Base-by-base conservation (phyloP, 2,113 vertebrate species). In the Amphilophus citrinellus region DNA sequence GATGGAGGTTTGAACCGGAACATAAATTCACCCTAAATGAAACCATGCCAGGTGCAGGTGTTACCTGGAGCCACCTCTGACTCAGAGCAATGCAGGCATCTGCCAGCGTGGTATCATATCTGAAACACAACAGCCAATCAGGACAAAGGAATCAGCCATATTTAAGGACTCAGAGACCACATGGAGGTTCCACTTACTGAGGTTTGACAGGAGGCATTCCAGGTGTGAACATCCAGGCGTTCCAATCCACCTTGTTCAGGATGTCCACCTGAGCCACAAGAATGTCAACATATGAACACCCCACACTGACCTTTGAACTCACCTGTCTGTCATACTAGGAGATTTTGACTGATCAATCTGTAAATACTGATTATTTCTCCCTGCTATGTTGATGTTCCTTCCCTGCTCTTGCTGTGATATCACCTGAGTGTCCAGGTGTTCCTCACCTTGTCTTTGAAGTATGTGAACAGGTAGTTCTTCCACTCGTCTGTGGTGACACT, bases 211-310 rank as follows among this genome's bases (percentile, higher is more conserved):
- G 97, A 66, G 98, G 97, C 97, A 99, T 97, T 68, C 98, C 98
- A 42, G 98, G 98, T 22, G 97, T 96, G 85, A 97, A 93, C 91
- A 99, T 97, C 98, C 98, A 99, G 0, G 94, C 92, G 14, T 97
- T 96, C 98, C 98, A 99, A 88, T 99, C 98, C 76, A 99, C 98
- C 92, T 97, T 96, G 91, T 98, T 95, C 88, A 99, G 96, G 92
- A 98, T 5, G 44, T 98, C 97, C 79, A 95, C 96, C 98, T 99
- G 91, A 15, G 57, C 62, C 2, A 63, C 58, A 66, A 5, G 30
- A 20, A 2, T 18, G 13, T 68, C 14, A 77, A 6, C n/a, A 10
- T 47, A 3, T 53, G 14, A 47, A 47, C 5, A 6, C 6, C 50
- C 66, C 44, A 30, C 18, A 20, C 32, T 65, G 13, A 63, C 8